Percentiles rank a stretch among this genome's conserved stretches.
Evolutionary conservation across 2,888 invertebrate species (phyloP).

Genomic region (Ashinkailepas kermadecensis): DNA sequence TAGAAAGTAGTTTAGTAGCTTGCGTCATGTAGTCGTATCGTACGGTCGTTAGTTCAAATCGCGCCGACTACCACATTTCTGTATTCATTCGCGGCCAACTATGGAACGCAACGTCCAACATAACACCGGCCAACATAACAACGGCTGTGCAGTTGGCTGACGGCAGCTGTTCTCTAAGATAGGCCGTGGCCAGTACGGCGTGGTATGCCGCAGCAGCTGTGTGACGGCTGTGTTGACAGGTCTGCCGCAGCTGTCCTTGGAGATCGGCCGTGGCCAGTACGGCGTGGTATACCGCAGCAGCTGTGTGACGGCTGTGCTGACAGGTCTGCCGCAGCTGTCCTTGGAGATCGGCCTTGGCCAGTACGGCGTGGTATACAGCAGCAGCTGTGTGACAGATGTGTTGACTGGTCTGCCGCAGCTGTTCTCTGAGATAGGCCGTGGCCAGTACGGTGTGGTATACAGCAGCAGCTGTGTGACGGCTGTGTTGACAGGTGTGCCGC

Average conservation of each 20-base stretch:
- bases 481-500: constrained; percentile 44
- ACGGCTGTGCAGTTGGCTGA: constrained; percentile 41
- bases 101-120: too few species aligned
- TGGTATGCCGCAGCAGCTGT: constrained; percentile 73
- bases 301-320: constrained; percentile 61
- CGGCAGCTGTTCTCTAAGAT: constrained; percentile 48
- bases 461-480: constrained; percentile 60
- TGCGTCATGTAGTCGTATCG: too few species aligned
- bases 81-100: too few species aligned
- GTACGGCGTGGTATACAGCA: constrained; percentile 79
- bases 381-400: too few species aligned
- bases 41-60: too few species aligned
- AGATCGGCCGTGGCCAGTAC: constrained; percentile 68
- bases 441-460: constrained; percentile 85
- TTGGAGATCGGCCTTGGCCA: constrained; percentile 62
- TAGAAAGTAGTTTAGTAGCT: too few species aligned
- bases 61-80: too few species aligned
- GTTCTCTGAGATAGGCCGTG: constrained; percentile 54
- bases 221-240: constrained; percentile 37
- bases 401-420: constrained; percentile 46
- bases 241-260: constrained; percentile 48
- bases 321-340: constrained; percentile 48
- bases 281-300: constrained; percentile 79
- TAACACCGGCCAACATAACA: too few species aligned
- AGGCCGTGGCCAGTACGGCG: constrained; percentile 77